Evolutionary conservation across 2,113 vertebrate genomes (phyloP).

Genomic region (Oryzias javanicus): DNA sequence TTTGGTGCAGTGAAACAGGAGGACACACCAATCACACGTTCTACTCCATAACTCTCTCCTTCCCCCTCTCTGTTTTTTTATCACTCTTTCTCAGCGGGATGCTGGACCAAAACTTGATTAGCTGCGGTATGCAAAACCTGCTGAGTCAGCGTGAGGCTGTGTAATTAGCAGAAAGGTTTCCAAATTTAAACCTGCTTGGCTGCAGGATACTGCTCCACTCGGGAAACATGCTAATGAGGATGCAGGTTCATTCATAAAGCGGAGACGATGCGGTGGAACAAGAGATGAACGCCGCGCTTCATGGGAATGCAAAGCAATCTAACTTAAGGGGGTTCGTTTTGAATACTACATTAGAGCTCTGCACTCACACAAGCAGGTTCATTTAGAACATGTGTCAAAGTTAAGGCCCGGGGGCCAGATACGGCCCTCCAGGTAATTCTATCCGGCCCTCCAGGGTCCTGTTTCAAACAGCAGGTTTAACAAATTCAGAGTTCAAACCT

Average conservation of each 20-base stretch:
- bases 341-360: conserved; percentile 56
- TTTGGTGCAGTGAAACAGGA: conserved; percentile 21
- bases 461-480: no score
- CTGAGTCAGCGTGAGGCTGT: conserved; percentile 37
- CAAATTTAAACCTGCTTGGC: conserved; percentile 64
- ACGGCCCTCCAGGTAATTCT: no score
- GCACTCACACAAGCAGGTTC: conserved; percentile 20
- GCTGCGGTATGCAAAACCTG: conserved; percentile 39
- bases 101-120: conserved; percentile 52
- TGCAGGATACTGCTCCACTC: conserved; percentile 46
- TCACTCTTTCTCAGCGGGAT: conserved; percentile 15
- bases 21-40: conserved; percentile 40
- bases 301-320: conserved; percentile 44
- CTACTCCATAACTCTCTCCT: conserved; percentile 50
- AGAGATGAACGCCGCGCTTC: conserved; percentile 41
- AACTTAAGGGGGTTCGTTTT: conserved; percentile 30
- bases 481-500: no score
- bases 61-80: background rate
- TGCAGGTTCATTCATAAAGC: conserved; percentile 64
- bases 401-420: no score
- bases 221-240: conserved; percentile 66
- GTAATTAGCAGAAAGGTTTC: conserved; percentile 64
- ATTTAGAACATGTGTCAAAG: no score
- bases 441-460: no score
- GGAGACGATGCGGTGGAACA: conserved; percentile 60